A percentile compares a stretch with the other conserved stretches of the same genome.
Evolutionary conservation across 2,113 vertebrate genomes (phyloP).

Genomic region (Sisor rabdophorus): DNA sequence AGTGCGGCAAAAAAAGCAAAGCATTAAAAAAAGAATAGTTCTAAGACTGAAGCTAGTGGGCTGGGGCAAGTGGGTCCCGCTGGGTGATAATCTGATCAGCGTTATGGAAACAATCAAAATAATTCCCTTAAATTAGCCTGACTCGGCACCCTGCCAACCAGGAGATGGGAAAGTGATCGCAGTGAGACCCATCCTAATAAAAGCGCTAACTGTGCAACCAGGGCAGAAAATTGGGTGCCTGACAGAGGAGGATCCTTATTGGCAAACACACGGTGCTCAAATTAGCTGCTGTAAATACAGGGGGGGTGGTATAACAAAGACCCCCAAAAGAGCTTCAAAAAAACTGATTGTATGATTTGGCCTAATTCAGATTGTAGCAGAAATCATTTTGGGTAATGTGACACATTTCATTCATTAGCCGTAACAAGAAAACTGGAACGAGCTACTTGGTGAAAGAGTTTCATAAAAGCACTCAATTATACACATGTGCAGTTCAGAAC

Average conservation of each 20-base stretch:
- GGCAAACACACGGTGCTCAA: constrained; percentile 61
- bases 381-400: constrained; percentile 49
- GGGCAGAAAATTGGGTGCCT: constrained; percentile 68
- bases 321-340: constrained; percentile 33
- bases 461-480: constrained; percentile 24
- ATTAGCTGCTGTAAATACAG: constrained; percentile 64
- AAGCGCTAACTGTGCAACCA: constrained; percentile 61
- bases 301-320: constrained; percentile 39
- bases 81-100: constrained; percentile 74
- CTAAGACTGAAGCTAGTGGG: constrained; percentile 58
- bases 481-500: constrained; percentile 10
- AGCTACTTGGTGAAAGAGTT: constrained; percentile 9
- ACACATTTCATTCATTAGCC: constrained; percentile 50
- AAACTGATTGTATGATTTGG: constrained; percentile 42
- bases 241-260: constrained; percentile 67
- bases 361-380: constrained; percentile 46
- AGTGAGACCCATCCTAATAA: constrained; percentile 66
- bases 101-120: constrained; percentile 76
- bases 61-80: constrained; percentile 63
- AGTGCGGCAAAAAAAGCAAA: constrained; percentile 32
- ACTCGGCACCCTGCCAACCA: constrained; percentile 64
- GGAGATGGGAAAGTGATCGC: constrained; percentile 67
- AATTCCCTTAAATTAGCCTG: constrained; percentile 69
- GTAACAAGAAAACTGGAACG: constrained; percentile 38
- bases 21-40: constrained; percentile 31